Evolutionary conservation across 2,888 invertebrate genomes (phyloP).

Genomic region (Acrocera orbiculus): DNA sequence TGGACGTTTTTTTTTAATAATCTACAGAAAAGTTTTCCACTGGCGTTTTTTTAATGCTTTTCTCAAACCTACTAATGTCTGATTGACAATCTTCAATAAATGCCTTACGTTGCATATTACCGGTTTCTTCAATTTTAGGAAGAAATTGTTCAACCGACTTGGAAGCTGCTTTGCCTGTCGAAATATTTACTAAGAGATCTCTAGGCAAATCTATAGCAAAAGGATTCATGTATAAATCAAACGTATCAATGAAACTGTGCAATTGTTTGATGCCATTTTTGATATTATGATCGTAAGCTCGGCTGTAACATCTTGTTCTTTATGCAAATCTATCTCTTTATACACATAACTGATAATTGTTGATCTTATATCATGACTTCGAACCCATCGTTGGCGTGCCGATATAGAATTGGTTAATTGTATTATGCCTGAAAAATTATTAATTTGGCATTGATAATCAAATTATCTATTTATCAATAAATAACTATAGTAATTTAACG

Average conservation of each 20-base stretch:
- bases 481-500: too few species aligned
- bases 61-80: conserved; percentile 2
- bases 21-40: too few species aligned
- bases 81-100: neutral
- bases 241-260: conserved; percentile 6
- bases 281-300: conserved; percentile 3
- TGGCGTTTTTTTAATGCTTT: conserved; percentile 14
- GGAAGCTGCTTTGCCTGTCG: conserved; percentile 6
- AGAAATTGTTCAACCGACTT: conserved; percentile 3
- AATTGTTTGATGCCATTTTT: conserved; percentile 6
- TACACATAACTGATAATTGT: conserved; percentile 9
- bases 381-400: conserved; percentile 11
- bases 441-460: too few species aligned
- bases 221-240: conserved; percentile 7
- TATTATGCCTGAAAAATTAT: conserved; percentile 14
- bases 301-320: conserved; percentile 3
- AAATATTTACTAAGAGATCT: conserved; percentile 8
- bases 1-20: conserved; percentile 11
- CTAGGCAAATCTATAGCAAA: conserved; percentile 4
- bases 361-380: conserved; percentile 1
- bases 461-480: too few species aligned
- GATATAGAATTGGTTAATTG: conserved; percentile 13
- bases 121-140: conserved; percentile 1
- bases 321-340: conserved; percentile 13
- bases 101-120: too few species aligned